Evolutionary conservation across 2,113 vertebrate species (phyloP).

Genomic region (Siphamia tubifer): DNA sequence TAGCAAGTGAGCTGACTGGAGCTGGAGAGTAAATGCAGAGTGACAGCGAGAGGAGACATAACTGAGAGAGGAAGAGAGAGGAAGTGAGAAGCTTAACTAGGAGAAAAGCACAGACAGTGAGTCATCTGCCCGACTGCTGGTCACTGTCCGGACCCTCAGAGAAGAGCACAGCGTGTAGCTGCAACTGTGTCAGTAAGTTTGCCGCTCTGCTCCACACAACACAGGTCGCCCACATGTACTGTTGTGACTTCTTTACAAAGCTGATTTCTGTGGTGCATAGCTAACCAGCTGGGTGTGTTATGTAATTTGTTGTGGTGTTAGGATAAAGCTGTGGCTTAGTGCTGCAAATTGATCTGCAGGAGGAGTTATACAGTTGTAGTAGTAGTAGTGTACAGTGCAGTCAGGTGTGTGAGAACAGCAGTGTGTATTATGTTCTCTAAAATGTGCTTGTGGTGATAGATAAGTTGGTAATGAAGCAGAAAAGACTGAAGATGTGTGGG

Average conservation of each 20-base stretch:
- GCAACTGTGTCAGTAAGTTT: slow-evolving; percentile 57
- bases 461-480: not conserved
- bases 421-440: slow-evolving; percentile 1
- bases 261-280: slow-evolving; percentile 13
- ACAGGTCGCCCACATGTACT: slow-evolving; percentile 2
- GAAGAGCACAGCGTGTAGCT: slow-evolving; percentile 17
- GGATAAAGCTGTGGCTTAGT: slow-evolving; percentile 33
- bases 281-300: slow-evolving; percentile 57
- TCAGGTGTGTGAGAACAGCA: slow-evolving; percentile 13
- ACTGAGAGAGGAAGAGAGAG: not conserved
- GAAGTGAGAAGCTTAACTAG: not conserved
- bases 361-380: slow-evolving; percentile 16
- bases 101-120: slow-evolving; percentile 40
- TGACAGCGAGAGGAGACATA: not conserved
- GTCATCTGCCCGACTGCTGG: slow-evolving; percentile 38
- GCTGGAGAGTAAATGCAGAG: not conserved
- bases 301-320: slow-evolving; percentile 68
- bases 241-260: slow-evolving; percentile 2
- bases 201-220: slow-evolving; percentile 15
- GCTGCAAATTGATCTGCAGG: slow-evolving; percentile 42
- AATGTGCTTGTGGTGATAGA: not conserved
- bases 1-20: slow-evolving; percentile 27
- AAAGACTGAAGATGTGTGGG: not conserved
- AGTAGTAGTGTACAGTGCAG: not conserved
- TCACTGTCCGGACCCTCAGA: slow-evolving; percentile 37